Evolutionary conservation across 2,113 vertebrate species (phyloP).

Genomic region (Steatornis caripensis): DNA sequence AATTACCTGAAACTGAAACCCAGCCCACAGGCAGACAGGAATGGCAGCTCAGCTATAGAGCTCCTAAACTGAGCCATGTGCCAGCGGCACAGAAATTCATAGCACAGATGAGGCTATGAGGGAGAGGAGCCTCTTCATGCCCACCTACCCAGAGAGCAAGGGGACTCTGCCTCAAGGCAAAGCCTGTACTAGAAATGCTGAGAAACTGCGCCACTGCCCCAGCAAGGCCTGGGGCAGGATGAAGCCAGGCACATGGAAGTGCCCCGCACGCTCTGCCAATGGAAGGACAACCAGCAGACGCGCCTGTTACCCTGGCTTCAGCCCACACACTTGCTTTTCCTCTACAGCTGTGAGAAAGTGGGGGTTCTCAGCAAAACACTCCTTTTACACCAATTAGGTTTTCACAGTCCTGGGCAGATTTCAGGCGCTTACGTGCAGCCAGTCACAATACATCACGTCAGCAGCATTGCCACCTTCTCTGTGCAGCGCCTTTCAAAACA

Average conservation of each 20-base stretch:
- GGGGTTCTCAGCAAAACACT: background rate
- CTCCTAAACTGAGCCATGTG: background rate
- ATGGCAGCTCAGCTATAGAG: fast-evolving
- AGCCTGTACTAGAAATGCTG: background rate
- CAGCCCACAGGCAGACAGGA: background rate
- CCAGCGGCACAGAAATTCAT: fast-evolving
- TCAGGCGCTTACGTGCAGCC: fast-evolving
- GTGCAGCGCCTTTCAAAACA: background rate
- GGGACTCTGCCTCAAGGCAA: background rate
- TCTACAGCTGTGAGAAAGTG: background rate
- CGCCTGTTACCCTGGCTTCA: background rate
- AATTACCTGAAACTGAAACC: background rate
- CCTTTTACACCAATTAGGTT: background rate
- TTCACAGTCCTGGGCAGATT: background rate
- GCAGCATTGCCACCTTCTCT: background rate
- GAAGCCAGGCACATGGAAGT: background rate
- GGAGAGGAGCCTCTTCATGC: background rate
- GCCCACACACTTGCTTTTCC: background rate
- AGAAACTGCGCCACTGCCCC: background rate
- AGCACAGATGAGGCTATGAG: background rate
- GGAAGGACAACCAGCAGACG: background rate
- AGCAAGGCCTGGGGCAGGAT: background rate
- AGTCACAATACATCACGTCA: fast-evolving
- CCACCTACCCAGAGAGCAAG: background rate
- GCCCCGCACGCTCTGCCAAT: fast-evolving